Base-by-base conservation (phyloP, 2,797 vertebrate species). In the Danionella dracula region DNA sequence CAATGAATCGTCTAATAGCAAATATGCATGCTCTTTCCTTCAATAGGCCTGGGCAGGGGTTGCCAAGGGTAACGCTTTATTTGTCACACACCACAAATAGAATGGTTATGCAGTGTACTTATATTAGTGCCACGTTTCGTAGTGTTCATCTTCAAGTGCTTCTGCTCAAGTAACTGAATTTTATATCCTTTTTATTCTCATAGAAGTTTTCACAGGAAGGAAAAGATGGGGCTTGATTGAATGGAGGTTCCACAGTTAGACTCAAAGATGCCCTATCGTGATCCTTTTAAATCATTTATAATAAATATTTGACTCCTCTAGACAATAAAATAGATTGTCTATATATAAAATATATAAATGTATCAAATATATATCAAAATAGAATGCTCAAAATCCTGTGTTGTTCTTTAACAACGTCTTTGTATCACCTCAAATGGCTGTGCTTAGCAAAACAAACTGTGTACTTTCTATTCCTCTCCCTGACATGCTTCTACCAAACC, bases 11-110 rank as follows among this genome's bases (percentile, higher is more conserved):
- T 66, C 27, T 32, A 46, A 48, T 21, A 12, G 38, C 35, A 45
- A 42, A 60, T 55, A 35, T 60, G 38, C 37, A 50, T 17, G 20
- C 66, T 34, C 11, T 2, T n/a, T 42, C 55, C 35, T 38, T 34
- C 17, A 60, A 46, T 21, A 41, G 40, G 34, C 59, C 46, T 71
- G 50, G 65, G 29, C 58, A 53, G 35, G 60, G 40, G 68, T 74
- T 74, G 58, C 72, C 55, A 71, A 59, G 64, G 65, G 73, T 55
- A 60, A 75, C 60, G 8, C 54, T 61, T 46, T 56, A 68, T 68
- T 65, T 49, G 35, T 51, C 61, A 46, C 15, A 4, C 48, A 53
- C 32, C 66, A 64, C 46, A 66, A 64, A 68, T 63, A 63, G 65
- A 54, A 49, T 64, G 66, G 54, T 71, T 71, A 71, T 65, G 45